A percentile compares a stretch with the other conserved stretches of the same genome.
phyloP scores from a whole-genome alignment of 1,140 invertebrate genomes.

The Drosophila neocordata region DNA sequence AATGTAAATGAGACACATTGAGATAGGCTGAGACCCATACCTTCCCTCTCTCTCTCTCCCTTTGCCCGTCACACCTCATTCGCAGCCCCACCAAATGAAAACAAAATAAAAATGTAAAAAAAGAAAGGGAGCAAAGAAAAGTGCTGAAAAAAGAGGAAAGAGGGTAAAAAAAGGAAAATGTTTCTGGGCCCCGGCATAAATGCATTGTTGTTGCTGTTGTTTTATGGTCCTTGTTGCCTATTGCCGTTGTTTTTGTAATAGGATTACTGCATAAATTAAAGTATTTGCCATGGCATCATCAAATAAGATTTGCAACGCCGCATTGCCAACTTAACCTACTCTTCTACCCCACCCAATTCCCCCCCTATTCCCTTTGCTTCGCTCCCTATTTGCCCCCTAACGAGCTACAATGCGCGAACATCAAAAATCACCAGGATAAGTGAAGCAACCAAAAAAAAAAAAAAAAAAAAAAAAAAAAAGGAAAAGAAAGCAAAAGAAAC shows the following conservation, averaged over 20 bases:
- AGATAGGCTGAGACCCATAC: constrained; percentile 51
- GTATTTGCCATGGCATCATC: constrained; percentile 75
- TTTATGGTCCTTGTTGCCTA: constrained; percentile 19
- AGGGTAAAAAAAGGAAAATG: constrained; percentile 25
- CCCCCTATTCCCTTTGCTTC: not conserved
- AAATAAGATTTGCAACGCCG: constrained; percentile 74
- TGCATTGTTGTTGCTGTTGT: constrained; percentile 53
- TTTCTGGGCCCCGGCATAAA: constrained; percentile 28
- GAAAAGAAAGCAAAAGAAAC: constrained; percentile 13
- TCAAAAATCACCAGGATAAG: constrained; percentile 73
- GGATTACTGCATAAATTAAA: constrained; percentile 80
- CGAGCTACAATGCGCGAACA: constrained; percentile 73
- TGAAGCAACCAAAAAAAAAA: constrained; percentile 33
- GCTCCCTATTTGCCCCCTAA: constrained; percentile 32
- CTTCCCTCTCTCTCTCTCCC: not conserved
- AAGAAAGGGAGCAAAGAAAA: constrained; percentile 27
- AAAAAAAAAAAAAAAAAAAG: constrained; percentile 45
- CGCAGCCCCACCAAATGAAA: constrained; percentile 56
- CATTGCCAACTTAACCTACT: not conserved
- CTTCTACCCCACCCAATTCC: constrained; percentile 1
- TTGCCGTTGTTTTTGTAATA: constrained; percentile 67
- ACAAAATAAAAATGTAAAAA: constrained; percentile 51
- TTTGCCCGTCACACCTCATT: constrained; percentile 16
- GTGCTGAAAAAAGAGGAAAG: constrained; percentile 38
- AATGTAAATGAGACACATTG: constrained; percentile 73